Conservation (phyloP, 2,888 invertebrate genomes). For the Limnephilus auricula region DNA sequence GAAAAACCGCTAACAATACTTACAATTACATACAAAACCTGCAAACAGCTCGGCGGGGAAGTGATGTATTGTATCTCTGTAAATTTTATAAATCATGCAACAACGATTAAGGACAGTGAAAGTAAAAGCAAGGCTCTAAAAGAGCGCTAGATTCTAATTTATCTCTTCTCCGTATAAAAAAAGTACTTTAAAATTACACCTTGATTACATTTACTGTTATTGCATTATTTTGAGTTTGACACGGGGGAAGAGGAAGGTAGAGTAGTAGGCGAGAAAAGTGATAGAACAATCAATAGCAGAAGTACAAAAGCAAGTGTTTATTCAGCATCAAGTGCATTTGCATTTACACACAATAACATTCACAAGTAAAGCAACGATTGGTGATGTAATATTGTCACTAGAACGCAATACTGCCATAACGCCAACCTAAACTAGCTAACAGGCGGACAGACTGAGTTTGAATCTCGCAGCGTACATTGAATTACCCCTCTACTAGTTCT, state of each 20-base stretch:
- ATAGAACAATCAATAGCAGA: conserved; percentile 37
- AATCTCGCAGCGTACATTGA: background rate
- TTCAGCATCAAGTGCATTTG: conserved; percentile 33
- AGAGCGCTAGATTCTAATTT: background rate
- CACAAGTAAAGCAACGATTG: background rate
- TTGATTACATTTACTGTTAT: background rate
- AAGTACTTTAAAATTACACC: background rate
- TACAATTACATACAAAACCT: background rate
- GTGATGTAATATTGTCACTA: background rate
- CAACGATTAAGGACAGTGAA: background rate
- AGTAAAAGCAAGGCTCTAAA: background rate
- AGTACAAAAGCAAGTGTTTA: conserved; percentile 42
- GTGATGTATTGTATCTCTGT: background rate
- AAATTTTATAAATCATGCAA: background rate
- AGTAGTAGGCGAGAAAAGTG: background rate
- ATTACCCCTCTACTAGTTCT: background rate
- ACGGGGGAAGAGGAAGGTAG: background rate
- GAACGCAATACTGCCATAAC: background rate
- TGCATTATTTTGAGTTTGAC: background rate
- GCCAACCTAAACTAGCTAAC: background rate
- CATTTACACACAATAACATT: conserved; percentile 12
- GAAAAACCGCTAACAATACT: background rate
- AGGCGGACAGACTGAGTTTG: background rate
- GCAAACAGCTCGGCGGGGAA: background rate
- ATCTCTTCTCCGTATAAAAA: background rate